These are phyloP conservation scores for Baryphthengus martii DNA, from an alignment of 2,113 vertebrate species.

Conservation along the genomic window DNA sequence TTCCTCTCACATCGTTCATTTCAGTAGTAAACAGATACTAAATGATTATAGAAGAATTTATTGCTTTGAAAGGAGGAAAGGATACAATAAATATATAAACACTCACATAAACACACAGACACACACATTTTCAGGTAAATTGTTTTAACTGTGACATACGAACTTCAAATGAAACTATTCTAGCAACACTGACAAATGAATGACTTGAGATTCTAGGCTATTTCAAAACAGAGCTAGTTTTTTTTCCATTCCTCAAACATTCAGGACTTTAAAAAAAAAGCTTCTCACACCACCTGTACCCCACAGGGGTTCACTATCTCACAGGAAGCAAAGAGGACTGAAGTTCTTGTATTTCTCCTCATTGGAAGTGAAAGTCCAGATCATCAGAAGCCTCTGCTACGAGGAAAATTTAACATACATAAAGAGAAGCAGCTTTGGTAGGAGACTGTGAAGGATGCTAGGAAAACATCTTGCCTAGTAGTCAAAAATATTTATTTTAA, in stretches of 20 bases:
- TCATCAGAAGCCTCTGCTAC: not conserved
- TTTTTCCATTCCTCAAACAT: not conserved
- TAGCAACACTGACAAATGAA: not conserved
- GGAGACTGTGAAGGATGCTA: not conserved
- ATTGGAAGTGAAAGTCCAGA: not conserved
- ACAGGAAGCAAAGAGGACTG: not conserved
- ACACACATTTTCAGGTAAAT: not conserved
- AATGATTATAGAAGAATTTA: not conserved
- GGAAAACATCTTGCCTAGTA: not conserved
- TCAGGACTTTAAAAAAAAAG: not conserved
- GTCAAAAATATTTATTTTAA: not conserved
- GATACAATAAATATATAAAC: not conserved
- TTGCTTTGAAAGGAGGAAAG: not conserved
- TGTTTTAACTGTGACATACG: not conserved
- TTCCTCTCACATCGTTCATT: not conserved
- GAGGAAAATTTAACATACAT: not conserved
- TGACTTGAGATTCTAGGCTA: not conserved
- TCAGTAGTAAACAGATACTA: not conserved
- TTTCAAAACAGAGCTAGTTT: not conserved
- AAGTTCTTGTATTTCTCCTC: not conserved
- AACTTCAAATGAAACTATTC: not conserved
- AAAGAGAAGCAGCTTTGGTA: not conserved
- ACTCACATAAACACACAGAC: not conserved
- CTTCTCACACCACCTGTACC: not conserved
- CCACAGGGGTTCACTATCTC: not conserved